A percentile compares a stretch with the other conserved stretches of the same genome.
Conservation (phyloP, 2,888 invertebrate species). For the Tiliacea citrago region DNA sequence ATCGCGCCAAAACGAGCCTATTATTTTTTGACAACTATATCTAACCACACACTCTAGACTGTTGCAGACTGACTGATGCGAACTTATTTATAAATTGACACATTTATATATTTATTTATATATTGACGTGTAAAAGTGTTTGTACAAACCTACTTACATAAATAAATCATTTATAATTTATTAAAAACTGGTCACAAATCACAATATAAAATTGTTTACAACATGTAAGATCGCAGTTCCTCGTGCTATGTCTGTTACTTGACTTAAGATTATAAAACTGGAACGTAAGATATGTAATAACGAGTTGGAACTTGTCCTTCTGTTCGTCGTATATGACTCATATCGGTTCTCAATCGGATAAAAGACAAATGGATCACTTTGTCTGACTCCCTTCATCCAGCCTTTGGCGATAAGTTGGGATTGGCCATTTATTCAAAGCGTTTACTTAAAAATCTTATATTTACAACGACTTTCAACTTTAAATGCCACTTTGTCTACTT, state of each 20-base stretch:
- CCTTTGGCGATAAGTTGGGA: not conserved
- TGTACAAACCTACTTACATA: no score
- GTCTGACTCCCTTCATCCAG: not conserved
- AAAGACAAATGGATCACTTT: not conserved
- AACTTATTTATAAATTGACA: no score
- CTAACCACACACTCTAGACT: no score
- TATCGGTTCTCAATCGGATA: not conserved
- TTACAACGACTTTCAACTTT: not conserved
- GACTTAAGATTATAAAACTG: conserved; percentile 41
- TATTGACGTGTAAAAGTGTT: no score
- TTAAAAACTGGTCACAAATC: conserved; percentile 27
- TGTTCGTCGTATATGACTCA: conserved; percentile 32
- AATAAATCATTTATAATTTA: not conserved
- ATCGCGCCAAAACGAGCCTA: no score
- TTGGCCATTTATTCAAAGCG: not conserved
- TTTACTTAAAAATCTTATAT: not conserved
- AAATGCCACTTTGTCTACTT: no score
- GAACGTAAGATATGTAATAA: conserved; percentile 33
- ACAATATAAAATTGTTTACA: conserved; percentile 26
- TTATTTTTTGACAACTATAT: no score
- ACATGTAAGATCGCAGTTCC: conserved; percentile 15
- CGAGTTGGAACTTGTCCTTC: conserved; percentile 14
- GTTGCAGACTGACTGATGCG: not conserved
- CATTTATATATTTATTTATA: no score
- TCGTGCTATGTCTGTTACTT: conserved; percentile 18